Base-by-base conservation (phyloP, 30 jellyfish, hydroid and myxozoan genomes). In the Aurelia aurita region DNA sequence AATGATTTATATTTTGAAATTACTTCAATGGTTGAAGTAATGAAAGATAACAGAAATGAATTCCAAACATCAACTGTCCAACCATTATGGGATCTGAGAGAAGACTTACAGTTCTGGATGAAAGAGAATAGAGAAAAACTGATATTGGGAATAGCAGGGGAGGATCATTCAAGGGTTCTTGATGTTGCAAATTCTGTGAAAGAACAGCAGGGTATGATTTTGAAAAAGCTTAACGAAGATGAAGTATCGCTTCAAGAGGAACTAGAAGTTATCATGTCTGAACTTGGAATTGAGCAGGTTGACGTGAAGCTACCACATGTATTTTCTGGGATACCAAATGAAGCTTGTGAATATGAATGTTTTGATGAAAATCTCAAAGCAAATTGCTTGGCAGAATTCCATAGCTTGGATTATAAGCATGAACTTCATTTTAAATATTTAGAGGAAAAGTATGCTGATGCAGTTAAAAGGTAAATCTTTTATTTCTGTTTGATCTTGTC, bases 31-130 rank as follows among this genome's bases (percentile, higher is more conserved):
- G 22, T 63, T 8, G 94, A 71, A n/a, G 31, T 80, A 25, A 35
- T 84, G 46, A 84, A 74, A 47, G 94, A 84, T 63, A 84, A 73
- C 23, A 51, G 85, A 55, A 29, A 32, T 20, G 80, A 22, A 18
- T 93, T 93, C 51, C 79, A 54, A 28, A 72, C 77, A 31, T 57
- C 72, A 12, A 93, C 98, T 9, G 64, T 93, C 0, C 86, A 72
- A 35, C 97, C 98, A 1, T 60, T 93, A 6, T 58, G n/a, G 12
- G 89, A 87, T 80, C 63, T 93, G 16, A 74, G 91, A 6, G 97
- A 77, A 32, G 98, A 93, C 43, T 49, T 93, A 54, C 72, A 71
- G 34, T 62, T 46, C 26, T 93, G 98, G 98, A 29, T 93, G 74
- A 76, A 69, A 25, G 93, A 87, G 39, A 87, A 79, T 57, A 69